Evolutionary conservation across 30 jellyfish, hydroid and myxozoan genomes (phyloP).

Genomic region (Sanderia malayensis): DNA sequence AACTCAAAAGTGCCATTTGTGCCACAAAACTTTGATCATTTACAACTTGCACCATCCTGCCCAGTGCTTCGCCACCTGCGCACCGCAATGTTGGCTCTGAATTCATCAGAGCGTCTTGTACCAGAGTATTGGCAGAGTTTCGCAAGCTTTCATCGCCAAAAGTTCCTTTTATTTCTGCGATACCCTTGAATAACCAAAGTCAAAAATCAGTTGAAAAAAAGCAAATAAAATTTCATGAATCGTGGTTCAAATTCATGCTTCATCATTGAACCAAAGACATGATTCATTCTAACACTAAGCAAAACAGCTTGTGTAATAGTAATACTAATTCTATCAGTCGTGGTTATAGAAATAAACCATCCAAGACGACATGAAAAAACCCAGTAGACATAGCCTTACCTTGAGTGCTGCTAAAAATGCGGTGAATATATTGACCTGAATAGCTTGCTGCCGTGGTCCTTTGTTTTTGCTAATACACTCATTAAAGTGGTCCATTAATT

Average conservation of each 20-base stretch:
- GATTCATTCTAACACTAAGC: too few species aligned
- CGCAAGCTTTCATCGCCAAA: slow-evolving; percentile 86
- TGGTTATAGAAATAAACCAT: too few species aligned
- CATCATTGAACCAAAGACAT: too few species aligned
- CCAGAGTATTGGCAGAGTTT: slow-evolving; percentile 77
- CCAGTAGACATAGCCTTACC: too few species aligned
- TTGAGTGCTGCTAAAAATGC: slow-evolving; percentile 94
- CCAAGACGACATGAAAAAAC: too few species aligned
- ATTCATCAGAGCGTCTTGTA: slow-evolving; percentile 89
- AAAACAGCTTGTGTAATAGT: too few species aligned
- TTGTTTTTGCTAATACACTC: slow-evolving; percentile 90
- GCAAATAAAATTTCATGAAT: too few species aligned
- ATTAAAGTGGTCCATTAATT: slow-evolving; percentile 86
- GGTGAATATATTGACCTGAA: slow-evolving; percentile 89
- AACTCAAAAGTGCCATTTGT: slow-evolving; percentile 90
- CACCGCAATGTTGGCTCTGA: slow-evolving; percentile 95
- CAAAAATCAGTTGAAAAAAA: too few species aligned
- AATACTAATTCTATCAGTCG: too few species aligned
- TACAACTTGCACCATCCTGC: slow-evolving; percentile 96
- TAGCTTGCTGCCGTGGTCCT: slow-evolving; percentile 97
- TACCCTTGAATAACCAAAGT: slow-evolving; percentile 66
- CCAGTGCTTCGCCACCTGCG: slow-evolving; percentile 99
- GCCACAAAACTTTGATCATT: slow-evolving; percentile 88
- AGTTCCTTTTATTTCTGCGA: slow-evolving; percentile 77
- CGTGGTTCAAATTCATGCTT: too few species aligned